phyloP scores from a whole-genome alignment of 2,888 invertebrate species.

The Calliopum simillimum region DNA sequence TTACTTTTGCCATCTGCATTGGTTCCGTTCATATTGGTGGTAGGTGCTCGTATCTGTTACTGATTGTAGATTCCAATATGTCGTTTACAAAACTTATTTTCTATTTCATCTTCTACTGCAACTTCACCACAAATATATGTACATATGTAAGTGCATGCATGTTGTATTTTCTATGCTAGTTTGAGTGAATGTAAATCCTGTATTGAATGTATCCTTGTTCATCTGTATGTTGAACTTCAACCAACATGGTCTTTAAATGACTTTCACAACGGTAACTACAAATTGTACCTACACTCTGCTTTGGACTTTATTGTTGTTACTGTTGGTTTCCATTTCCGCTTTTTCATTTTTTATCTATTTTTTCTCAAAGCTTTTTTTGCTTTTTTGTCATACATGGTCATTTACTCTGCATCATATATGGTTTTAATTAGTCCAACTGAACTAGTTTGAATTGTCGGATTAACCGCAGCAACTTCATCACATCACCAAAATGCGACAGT shows the following conservation, averaged over 20 bases:
- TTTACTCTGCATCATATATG: constrained; percentile 46
- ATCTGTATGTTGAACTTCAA: no score
- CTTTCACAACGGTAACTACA: constrained; percentile 12
- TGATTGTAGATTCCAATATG: constrained; percentile 15
- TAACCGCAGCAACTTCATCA: constrained; percentile 10
- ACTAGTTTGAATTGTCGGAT: constrained; percentile 53
- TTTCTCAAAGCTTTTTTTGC: no score
- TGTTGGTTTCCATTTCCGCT: constrained; percentile 35
- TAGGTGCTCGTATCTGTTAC: no score
- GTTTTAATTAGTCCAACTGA: constrained; percentile 62
- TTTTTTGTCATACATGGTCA: no score
- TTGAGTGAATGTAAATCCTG: no score
- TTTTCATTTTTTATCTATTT: no score
- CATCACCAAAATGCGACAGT: constrained; percentile 10
- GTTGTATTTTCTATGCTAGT: background rate
- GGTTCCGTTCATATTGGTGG: background rate
- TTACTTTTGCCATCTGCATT: constrained; percentile 43
- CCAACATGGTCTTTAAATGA: constrained; percentile 11
- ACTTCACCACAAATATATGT: background rate
- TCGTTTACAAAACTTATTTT: constrained; percentile 1
- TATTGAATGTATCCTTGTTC: no score
- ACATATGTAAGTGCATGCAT: background rate
- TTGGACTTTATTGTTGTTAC: constrained; percentile 22
- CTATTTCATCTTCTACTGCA: background rate
- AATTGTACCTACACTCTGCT: constrained; percentile 23